Evolutionary conservation across 1,140 invertebrate species (phyloP).

Genomic region (Drosophila simulans): DNA sequence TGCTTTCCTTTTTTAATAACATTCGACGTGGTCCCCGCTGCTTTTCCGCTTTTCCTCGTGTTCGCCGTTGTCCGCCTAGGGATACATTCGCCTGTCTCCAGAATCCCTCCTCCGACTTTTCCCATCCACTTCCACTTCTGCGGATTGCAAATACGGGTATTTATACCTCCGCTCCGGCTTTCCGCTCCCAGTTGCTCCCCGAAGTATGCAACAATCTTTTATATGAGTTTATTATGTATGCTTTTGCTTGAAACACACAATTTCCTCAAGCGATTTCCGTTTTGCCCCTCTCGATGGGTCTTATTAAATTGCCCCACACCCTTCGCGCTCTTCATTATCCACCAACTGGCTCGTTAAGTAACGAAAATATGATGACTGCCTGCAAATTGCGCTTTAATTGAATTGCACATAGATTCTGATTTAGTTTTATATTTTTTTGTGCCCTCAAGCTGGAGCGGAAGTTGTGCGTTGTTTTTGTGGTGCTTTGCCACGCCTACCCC

Average conservation of each 20-base stretch:
- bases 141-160: slow-evolving; percentile 75
- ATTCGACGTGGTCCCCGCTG: slow-evolving; percentile 45
- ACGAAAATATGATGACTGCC: slow-evolving; percentile 73
- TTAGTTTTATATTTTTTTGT: slow-evolving; percentile 10
- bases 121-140: slow-evolving; percentile 32
- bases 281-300: slow-evolving; percentile 74
- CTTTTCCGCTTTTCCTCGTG: slow-evolving; percentile 31
- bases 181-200: slow-evolving; percentile 9
- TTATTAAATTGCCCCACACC: slow-evolving; percentile 66
- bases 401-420: slow-evolving; percentile 75
- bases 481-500: slow-evolving; percentile 35
- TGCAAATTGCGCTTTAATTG: slow-evolving; percentile 81
- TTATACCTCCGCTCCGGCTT: slow-evolving; percentile 43
- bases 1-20: slow-evolving; percentile 72
- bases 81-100: slow-evolving; percentile 51
- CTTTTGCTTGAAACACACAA: slow-evolving; percentile 81
- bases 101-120: slow-evolving; percentile 10
- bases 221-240: slow-evolving; percentile 83
- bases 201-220: slow-evolving; percentile 77
- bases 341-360: slow-evolving; percentile 59
- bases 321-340: slow-evolving; percentile 1
- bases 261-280: slow-evolving; percentile 83
- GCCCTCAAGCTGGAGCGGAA: not conserved
- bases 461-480: slow-evolving; percentile 22
- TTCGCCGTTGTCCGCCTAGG: slow-evolving; percentile 65